phyloP scores from a whole-genome alignment of 1,140 invertebrate genomes.

The Gonatopus flavifemur region DNA sequence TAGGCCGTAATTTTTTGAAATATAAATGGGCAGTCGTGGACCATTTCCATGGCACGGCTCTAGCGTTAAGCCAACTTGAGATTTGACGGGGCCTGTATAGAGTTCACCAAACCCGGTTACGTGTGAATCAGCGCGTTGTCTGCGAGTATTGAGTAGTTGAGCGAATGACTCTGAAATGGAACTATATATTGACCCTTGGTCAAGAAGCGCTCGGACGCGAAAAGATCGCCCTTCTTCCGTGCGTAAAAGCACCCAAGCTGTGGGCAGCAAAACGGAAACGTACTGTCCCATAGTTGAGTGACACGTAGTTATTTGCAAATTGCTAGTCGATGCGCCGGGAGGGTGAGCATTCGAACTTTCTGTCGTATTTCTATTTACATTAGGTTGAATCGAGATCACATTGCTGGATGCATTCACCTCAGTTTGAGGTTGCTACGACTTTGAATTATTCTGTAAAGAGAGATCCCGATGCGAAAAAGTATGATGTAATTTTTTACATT shows the following conservation, averaged over 20 bases:
- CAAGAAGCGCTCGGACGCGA: slow-evolving; percentile 9
- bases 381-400: too few species aligned
- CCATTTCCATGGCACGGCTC: background rate
- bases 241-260: background rate
- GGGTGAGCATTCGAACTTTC: background rate
- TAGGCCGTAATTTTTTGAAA: slow-evolving; percentile 13
- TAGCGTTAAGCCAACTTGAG: slow-evolving; percentile 3
- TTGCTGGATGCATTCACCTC: too few species aligned
- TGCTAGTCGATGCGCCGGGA: background rate
- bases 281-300: too few species aligned
- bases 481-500: slow-evolving; percentile 17
- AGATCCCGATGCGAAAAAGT: slow-evolving; percentile 9
- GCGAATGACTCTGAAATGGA: slow-evolving; percentile 8
- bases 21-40: slow-evolving; percentile 3
- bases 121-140: too few species aligned
- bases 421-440: background rate
- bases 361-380: too few species aligned
- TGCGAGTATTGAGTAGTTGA: slow-evolving; percentile 4
- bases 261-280: background rate
- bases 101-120: slow-evolving; percentile 11
- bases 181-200: slow-evolving; percentile 13
- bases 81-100: background rate
- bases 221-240: background rate
- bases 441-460: background rate
- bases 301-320: background rate